A percentile compares a stretch with the other conserved stretches of the same genome.
Evolutionary conservation across 2,888 invertebrate species (phyloP).

Genomic region (Mimas tiliae): DNA sequence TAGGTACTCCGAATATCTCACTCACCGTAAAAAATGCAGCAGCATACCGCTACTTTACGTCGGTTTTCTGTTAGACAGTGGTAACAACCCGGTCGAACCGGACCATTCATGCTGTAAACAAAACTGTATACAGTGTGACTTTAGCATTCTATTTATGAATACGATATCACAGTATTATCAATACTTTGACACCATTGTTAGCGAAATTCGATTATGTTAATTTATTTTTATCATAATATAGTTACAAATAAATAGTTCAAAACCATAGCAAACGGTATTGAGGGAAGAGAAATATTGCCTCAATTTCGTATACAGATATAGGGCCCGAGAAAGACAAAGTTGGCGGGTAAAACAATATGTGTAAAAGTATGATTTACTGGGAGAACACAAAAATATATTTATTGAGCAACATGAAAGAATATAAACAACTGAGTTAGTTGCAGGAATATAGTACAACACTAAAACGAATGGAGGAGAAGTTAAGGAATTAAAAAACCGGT

Average conservation of each 20-base stretch:
- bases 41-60: too few relatives aligned
- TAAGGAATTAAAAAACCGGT: background rate
- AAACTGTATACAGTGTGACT: too few relatives aligned
- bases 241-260: background rate
- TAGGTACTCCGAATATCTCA: too few relatives aligned
- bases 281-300: background rate
- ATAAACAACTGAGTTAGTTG: slow-evolving; percentile 1
- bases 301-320: slow-evolving; percentile 6
- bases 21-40: too few relatives aligned
- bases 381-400: slow-evolving; percentile 8
- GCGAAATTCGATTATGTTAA: background rate
- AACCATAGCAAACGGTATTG: background rate
- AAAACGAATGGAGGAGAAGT: background rate
- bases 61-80: too few relatives aligned
- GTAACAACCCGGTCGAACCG: too few relatives aligned
- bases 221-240: background rate
- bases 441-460: background rate
- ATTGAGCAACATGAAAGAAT: slow-evolving; percentile 10
- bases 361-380: slow-evolving; percentile 18
- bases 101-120: too few relatives aligned
- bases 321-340: slow-evolving; percentile 1
- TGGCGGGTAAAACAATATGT: slow-evolving; percentile 23
- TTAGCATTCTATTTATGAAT: too few relatives aligned
- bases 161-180: too few relatives aligned
- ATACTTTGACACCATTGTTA: too few relatives aligned